Percentiles rank a stretch among this genome's conserved stretches.
Conservation (phyloP, 2,797 vertebrate species). For the Chelon auratus region DNA sequence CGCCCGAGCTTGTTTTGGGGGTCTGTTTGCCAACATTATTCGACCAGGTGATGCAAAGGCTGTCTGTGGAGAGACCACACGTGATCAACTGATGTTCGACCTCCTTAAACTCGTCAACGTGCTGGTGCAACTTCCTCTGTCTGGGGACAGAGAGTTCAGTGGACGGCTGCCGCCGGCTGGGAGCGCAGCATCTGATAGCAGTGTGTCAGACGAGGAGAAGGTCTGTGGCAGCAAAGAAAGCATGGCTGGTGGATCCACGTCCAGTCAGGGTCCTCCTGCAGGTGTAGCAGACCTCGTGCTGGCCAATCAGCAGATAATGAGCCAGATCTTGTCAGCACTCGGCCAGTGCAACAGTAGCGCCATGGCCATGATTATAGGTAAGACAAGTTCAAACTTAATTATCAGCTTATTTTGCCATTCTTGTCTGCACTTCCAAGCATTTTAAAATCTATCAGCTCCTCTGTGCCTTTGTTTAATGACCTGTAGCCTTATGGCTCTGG, state of each 20-base stretch:
- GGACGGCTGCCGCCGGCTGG: constrained; percentile 88
- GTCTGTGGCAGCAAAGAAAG: constrained; percentile 96
- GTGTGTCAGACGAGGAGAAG: constrained; percentile 98
- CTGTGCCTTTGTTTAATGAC: not conserved
- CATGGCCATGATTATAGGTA: constrained; percentile 99
- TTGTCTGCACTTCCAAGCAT: not conserved
- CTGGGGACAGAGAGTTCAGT: constrained; percentile 94
- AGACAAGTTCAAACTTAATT: constrained; percentile 28
- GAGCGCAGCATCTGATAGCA: constrained; percentile 89
- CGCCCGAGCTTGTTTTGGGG: constrained; percentile 97
- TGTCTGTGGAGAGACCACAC: constrained; percentile 96
- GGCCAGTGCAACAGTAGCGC: constrained; percentile 99
- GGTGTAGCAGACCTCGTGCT: constrained; percentile 96
- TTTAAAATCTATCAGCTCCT: not conserved
- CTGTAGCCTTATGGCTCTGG: not conserved
- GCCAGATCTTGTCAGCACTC: constrained; percentile 97
- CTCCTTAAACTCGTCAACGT: constrained; percentile 96
- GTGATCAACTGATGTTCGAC: constrained; percentile 99
- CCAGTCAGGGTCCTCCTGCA: constrained; percentile 88
- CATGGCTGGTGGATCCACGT: constrained; percentile 83
- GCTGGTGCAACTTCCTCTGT: constrained; percentile 95
- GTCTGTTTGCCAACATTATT: constrained; percentile 98
- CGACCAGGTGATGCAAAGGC: constrained; percentile 97
- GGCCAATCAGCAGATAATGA: constrained; percentile 99
- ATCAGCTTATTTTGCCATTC: not conserved